Conservation (phyloP, 1,140 invertebrate species). For the Macrosteles quadrilineatus region DNA sequence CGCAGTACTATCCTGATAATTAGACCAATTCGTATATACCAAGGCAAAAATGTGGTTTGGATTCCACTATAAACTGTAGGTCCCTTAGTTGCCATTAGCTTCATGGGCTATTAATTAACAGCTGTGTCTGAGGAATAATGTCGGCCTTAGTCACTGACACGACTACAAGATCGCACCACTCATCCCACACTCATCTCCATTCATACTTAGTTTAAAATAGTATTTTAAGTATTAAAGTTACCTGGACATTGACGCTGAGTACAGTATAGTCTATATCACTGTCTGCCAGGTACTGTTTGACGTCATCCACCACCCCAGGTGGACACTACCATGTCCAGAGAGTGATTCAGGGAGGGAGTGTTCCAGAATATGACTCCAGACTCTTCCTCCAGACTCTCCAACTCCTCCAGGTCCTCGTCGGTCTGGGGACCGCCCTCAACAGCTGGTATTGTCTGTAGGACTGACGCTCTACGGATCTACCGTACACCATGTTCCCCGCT, state of each 20-base stretch:
- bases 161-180: no score
- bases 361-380: slow-evolving; percentile 59
- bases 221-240: slow-evolving; percentile 50
- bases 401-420: slow-evolving; percentile 34
- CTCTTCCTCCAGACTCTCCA: slow-evolving; percentile 48
- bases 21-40: no score
- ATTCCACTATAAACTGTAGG: no score
- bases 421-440: slow-evolving; percentile 31
- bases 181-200: no score
- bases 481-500: neutral
- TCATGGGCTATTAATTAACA: no score
- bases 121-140: no score
- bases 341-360: slow-evolving; percentile 55
- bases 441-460: slow-evolving; percentile 38
- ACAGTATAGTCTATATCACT: slow-evolving; percentile 66
- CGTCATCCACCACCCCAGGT: slow-evolving; percentile 60
- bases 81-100: no score
- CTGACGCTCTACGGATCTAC: neutral
- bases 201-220: no score
- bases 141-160: no score
- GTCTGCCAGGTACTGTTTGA: slow-evolving; percentile 64
- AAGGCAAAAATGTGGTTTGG: no score
- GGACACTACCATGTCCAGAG: slow-evolving; percentile 71
- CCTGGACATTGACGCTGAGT: slow-evolving; percentile 71
- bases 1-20: no score